Base-by-base conservation (phyloP, 2,797 vertebrate genomes). In the Neoniphon sammara region DNA sequence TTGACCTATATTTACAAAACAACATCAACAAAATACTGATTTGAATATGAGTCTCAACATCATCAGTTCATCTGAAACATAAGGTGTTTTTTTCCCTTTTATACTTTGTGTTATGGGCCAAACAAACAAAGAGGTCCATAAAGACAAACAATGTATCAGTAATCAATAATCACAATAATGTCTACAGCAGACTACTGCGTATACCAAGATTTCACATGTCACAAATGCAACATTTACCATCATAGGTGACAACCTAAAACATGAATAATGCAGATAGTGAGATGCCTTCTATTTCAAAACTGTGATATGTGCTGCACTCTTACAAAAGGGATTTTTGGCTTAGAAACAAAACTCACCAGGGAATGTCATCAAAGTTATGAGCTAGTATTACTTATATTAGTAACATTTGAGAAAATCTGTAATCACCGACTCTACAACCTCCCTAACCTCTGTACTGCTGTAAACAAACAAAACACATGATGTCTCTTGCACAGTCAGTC, bases 1-100 rank as follows among this genome's bases (percentile, higher is more conserved):
- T 4, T 44, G 55, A 70, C 73, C 75, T 64, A 73, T 94, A 94
- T 94, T 91, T 94, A 94, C 93, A 94, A 89, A 75, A 67, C 9
- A 78, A 77, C 34, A 73, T 49, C 61, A 82, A 84, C 56, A 87
- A 78, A 89, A 86, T 64, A 90, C 76, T 87, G 83, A 87, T 82
- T 84, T 74, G 61, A 84, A 81, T 64, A 75, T 49, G 20, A 78
- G 62, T 53, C 56, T 72, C 30, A 58, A 27, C 36, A 63, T 49
- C n/a, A 66, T 20, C 64, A 55, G 21, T 73, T 72, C 21, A 54
- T 65, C 63, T 64, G 55, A 57, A 75, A 73, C 70, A 60, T 34
- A 27, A 25, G 59, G 64, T 73, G 68, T 78, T 70, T 75, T 74
- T 70, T 77, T 73, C 34, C 53, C 12, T 57, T 76, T 31, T 60